phyloP scores from a whole-genome alignment of 2,113 vertebrate genomes.

The Marmota monax region DNA sequence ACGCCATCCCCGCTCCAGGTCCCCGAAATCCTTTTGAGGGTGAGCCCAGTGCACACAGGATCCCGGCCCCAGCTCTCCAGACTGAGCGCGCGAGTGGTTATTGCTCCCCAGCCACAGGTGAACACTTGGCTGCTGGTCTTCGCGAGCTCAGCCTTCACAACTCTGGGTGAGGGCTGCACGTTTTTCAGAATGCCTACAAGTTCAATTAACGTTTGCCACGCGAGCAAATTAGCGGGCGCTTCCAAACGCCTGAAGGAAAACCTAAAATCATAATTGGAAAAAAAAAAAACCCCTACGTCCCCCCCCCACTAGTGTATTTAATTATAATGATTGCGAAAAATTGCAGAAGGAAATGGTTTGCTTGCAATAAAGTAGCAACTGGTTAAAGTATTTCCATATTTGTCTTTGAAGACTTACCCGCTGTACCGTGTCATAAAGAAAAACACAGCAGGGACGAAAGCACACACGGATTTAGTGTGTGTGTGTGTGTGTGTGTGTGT shows the following conservation, averaged over 20 bases:
- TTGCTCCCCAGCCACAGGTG: neutral
- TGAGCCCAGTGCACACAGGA: neutral
- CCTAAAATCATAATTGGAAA: neutral
- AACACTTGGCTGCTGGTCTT: neutral
- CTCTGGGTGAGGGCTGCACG: neutral
- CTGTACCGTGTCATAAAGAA: slow-evolving; percentile 5
- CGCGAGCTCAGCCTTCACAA: neutral
- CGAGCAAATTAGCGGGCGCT: slow-evolving; percentile 50
- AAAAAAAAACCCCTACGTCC: neutral
- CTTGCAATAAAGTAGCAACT: slow-evolving; percentile 68
- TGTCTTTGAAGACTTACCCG: slow-evolving; percentile 64
- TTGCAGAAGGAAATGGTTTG: slow-evolving; percentile 27
- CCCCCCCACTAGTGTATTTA: slow-evolving; percentile 27
- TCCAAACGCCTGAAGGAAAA: slow-evolving; percentile 17
- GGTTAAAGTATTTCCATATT: slow-evolving; percentile 51
- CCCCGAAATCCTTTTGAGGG: neutral
- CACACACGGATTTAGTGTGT: neutral
- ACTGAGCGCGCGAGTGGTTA: neutral
- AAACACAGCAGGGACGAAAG: slow-evolving; percentile 15
- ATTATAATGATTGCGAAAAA: slow-evolving; percentile 57
- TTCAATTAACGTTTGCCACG: slow-evolving; percentile 53
- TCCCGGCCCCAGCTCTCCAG: neutral
- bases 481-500: neutral
- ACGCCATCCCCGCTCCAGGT: no score
- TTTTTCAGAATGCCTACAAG: neutral